These are phyloP conservation scores for Drosophila neotestacea DNA, from an alignment of 2,888 invertebrate species.

Conservation along the genomic window DNA sequence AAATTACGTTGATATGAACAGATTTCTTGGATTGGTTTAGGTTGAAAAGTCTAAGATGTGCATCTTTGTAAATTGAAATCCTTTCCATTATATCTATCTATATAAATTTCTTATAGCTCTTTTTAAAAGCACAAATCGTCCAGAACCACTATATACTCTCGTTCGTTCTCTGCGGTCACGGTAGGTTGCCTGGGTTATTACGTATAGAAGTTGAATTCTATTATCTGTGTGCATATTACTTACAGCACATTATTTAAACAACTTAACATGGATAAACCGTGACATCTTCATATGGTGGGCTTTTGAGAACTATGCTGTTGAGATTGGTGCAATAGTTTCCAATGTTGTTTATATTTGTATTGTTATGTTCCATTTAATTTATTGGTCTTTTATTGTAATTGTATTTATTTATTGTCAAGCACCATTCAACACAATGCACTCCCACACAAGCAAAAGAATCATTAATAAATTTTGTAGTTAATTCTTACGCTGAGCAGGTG, in stretches of 20 bases:
- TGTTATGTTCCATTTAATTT: conserved; percentile 4
- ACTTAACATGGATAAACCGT: conserved; percentile 12
- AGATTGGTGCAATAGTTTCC: background rate
- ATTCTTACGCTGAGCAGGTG: conserved; percentile 4
- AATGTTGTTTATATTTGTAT: background rate
- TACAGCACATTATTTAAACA: conserved; percentile 24
- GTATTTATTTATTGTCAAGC: conserved; percentile 33
- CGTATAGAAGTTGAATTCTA: conserved; percentile 1
- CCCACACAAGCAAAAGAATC: background rate
- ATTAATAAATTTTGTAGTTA: conserved; percentile 20
- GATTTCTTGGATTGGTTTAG: background rate
- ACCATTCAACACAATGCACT: conserved; percentile 11
- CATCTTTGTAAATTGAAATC: conserved; percentile 3
- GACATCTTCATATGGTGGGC: conserved; percentile 5
- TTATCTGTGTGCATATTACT: conserved; percentile 27
- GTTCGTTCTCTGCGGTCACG: conserved; percentile 35
- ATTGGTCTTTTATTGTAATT: conserved; percentile 14
- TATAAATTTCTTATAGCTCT: conserved; percentile 31
- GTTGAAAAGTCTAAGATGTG: background rate
- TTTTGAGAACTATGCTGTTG: conserved; percentile 1
- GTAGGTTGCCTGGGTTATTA: conserved; percentile 37
- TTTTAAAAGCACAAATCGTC: conserved; percentile 16
- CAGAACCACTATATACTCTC: conserved; percentile 13
- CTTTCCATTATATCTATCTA: conserved; percentile 2
- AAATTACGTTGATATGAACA: background rate